A percentile compares a stretch with the other conserved stretches of the same genome.
phyloP scores from a whole-genome alignment of 2,113 vertebrate species.

The Gulo gulo region DNA sequence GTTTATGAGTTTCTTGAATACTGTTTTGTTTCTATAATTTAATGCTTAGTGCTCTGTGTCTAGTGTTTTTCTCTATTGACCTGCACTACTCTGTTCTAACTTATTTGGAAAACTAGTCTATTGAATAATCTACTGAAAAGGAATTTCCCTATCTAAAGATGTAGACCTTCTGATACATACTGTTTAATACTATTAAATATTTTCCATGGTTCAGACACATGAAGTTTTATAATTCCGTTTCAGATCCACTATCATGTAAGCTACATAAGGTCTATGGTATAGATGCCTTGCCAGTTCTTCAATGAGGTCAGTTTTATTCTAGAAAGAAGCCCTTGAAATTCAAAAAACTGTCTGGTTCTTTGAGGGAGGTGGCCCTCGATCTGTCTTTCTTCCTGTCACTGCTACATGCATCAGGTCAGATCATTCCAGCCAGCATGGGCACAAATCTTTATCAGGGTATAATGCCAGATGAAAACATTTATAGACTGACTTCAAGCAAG shows the following conservation, averaged over 20 bases:
- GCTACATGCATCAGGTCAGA: not conserved
- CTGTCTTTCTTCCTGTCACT: not conserved
- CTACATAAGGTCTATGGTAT: not conserved
- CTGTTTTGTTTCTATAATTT: not conserved
- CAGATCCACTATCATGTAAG: not conserved
- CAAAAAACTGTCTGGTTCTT: not conserved
- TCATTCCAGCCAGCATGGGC: not conserved
- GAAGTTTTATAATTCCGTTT: constrained; percentile 23
- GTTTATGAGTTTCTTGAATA: not conserved
- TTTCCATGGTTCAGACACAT: not conserved
- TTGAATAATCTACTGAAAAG: not conserved
- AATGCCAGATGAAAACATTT: not conserved
- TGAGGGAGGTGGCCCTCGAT: not conserved
- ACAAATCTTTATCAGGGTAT: not conserved
- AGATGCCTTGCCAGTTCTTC: not conserved
- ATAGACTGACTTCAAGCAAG: not conserved
- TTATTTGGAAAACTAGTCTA: not conserved
- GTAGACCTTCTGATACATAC: not conserved
- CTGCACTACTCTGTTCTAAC: not conserved
- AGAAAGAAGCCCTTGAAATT: not conserved
- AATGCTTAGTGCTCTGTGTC: not conserved
- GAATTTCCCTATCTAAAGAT: not conserved
- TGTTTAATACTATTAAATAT: not conserved
- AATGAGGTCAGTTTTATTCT: not conserved
- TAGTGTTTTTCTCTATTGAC: not conserved